phyloP scores from a whole-genome alignment of 1,140 invertebrate genomes.

The Caerostris extrusa region DNA sequence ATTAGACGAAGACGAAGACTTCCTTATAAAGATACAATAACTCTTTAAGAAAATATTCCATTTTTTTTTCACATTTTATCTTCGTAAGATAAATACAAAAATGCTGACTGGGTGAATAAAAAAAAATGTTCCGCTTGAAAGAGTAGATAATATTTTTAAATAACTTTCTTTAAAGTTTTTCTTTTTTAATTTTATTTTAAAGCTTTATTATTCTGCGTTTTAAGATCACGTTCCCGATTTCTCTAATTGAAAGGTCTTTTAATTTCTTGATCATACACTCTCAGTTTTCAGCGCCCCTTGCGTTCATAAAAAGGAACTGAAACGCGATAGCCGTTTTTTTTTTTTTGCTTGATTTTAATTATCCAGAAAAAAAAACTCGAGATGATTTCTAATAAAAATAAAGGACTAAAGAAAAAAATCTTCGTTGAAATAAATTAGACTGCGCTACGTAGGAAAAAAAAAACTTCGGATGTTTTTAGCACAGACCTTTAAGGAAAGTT shows the following conservation, averaged over 20 bases:
- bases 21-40: not conserved
- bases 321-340: too few species aligned
- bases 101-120: not conserved
- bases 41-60: not conserved
- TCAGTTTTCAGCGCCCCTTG: not conserved
- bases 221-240: not conserved
- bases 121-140: not conserved
- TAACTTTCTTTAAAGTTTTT: not conserved
- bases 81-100: not conserved
- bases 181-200: not conserved
- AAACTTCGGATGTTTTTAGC: too few species aligned
- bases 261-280: not conserved
- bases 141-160: constrained; percentile 13
- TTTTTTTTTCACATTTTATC: not conserved
- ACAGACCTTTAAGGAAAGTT: too few species aligned
- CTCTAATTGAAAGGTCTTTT: not conserved
- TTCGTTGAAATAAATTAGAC: too few species aligned
- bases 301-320: too few species aligned
- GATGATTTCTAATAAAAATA: not conserved
- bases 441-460: too few species aligned
- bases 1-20: not conserved
- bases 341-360: not conserved
- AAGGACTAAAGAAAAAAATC: not conserved
- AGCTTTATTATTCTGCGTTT: not conserved
- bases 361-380: not conserved